Evolutionary conservation across 2,113 vertebrate species (phyloP).

Genomic region (Elanoides forficatus): DNA sequence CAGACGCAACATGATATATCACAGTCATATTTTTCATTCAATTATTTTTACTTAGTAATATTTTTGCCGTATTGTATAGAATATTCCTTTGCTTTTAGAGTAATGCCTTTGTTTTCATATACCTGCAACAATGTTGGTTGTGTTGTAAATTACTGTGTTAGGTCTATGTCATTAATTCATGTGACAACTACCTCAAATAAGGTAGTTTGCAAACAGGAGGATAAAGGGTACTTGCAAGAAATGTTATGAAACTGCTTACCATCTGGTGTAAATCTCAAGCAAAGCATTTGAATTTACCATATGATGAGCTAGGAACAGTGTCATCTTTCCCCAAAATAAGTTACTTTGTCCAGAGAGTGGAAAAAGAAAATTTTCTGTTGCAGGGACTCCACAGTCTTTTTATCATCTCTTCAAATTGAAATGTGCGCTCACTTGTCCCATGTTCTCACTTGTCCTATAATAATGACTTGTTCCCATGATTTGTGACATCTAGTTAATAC

Average conservation of each 20-base stretch:
- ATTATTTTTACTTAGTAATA: neutral
- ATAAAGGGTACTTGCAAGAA: neutral
- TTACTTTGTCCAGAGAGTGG: neutral
- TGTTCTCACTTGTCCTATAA: neutral
- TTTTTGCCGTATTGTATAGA: neutral
- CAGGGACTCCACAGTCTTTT: neutral
- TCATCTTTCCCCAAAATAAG: neutral
- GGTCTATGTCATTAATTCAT: neutral
- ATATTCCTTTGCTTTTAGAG: neutral
- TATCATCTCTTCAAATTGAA: neutral
- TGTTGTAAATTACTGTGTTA: neutral
- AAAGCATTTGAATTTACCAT: neutral
- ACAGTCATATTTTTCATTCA: neutral
- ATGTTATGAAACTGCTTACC: neutral
- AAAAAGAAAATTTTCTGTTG: neutral
- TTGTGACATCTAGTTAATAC: neutral
- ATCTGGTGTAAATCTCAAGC: neutral
- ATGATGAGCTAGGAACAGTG: neutral
- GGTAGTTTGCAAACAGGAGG: neutral
- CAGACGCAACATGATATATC: too few species aligned
- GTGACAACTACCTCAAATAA: neutral
- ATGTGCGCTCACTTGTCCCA: neutral
- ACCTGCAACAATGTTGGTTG: neutral
- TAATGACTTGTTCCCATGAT: neutral
- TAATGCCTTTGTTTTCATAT: neutral